phyloP scores from a whole-genome alignment of 2,797 vertebrate genomes.

The Netta rufina region DNA sequence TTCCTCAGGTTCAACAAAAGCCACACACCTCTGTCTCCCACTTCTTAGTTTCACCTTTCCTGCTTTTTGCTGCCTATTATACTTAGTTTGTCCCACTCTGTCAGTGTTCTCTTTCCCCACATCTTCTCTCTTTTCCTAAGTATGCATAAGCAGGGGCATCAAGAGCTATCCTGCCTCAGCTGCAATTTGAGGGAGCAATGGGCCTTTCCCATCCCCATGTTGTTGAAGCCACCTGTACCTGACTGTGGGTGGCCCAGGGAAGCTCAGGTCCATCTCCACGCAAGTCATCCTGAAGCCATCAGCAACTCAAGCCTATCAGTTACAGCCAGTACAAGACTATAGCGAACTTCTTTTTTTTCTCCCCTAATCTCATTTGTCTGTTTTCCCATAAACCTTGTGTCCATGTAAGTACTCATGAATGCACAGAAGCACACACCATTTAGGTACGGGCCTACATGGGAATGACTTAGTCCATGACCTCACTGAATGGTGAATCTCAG shows the following conservation, averaged over 20 bases:
- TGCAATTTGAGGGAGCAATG: neutral
- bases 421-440: neutral
- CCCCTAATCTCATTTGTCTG: neutral
- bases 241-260: neutral
- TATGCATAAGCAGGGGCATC: neutral
- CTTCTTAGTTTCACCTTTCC: neutral
- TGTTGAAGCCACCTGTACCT: neutral
- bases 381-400: neutral
- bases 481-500: neutral
- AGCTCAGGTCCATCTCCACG: neutral
- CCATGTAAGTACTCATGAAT: neutral
- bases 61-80: neutral
- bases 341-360: neutral
- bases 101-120: neutral
- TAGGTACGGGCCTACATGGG: neutral
- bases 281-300: neutral
- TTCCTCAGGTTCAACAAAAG: neutral
- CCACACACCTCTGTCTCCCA: neutral
- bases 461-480: neutral
- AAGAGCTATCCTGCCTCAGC: neutral
- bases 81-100: neutral
- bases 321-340: neutral
- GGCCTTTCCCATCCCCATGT: neutral
- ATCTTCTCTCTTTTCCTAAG: neutral
- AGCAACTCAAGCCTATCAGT: neutral